Conservation (phyloP, 2,113 vertebrate species). For the Platysteira castanea region DNA sequence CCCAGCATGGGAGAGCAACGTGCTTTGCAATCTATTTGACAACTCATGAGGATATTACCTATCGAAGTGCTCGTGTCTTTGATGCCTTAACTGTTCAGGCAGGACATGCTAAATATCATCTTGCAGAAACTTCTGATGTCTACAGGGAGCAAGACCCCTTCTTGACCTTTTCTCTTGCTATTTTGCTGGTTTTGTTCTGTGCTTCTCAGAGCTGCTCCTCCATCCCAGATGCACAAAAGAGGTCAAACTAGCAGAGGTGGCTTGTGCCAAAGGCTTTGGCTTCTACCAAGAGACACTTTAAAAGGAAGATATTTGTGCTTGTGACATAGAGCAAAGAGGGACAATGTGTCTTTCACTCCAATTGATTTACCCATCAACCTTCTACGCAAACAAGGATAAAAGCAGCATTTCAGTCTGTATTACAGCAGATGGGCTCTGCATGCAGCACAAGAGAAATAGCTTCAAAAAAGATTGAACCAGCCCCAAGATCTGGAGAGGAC, state of each 20-base stretch:
- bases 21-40: neutral
- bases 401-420: conserved; percentile 48
- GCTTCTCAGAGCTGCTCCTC: conserved; percentile 41
- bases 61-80: conserved; percentile 4
- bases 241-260: conserved; percentile 59
- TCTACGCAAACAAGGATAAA: conserved; percentile 42
- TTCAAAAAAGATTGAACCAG: conserved; percentile 45
- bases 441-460: conserved; percentile 35
- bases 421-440: conserved; percentile 59
- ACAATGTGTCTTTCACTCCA: conserved; percentile 36
- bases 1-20: neutral
- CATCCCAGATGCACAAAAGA: conserved; percentile 40
- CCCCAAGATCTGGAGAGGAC: conserved; percentile 27
- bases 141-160: conserved; percentile 53
- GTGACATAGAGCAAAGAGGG: conserved; percentile 36
- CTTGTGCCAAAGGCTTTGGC: conserved; percentile 38
- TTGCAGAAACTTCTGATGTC: conserved; percentile 58
- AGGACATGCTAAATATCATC: conserved; percentile 63
- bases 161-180: conserved; percentile 56
- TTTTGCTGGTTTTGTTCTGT: conserved; percentile 50
- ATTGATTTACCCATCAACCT: conserved; percentile 44
- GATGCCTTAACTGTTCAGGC: conserved; percentile 42
- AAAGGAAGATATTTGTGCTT: conserved; percentile 50
- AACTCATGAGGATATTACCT: conserved; percentile 20
- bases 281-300: conserved; percentile 38